These are phyloP conservation scores for Aphrocallistes beatrix DNA, from an alignment of 37 sponge, comb jelly and placozoan species.

Conservation along the genomic window DNA sequence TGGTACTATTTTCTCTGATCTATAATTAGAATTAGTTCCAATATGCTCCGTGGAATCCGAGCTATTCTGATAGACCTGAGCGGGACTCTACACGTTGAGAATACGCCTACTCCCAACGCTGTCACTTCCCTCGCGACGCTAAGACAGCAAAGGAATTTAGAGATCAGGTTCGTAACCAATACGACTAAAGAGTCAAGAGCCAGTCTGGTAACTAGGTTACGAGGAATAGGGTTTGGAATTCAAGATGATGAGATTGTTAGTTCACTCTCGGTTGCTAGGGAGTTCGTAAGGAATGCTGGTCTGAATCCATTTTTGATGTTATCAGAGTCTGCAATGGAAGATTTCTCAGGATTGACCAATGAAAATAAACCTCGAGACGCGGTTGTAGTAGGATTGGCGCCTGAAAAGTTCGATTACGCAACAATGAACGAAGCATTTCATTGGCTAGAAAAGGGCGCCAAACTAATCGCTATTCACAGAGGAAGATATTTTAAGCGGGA, in stretches of 20 bases:
- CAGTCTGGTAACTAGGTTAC: constrained; percentile 27
- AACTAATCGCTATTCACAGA: constrained; percentile 52
- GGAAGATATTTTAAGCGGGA: constrained; percentile 38
- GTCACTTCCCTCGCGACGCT: not conserved
- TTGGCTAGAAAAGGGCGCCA: constrained; percentile 22
- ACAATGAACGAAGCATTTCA: constrained; percentile 49
- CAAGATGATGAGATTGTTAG: constrained; percentile 37
- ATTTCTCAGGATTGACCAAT: constrained; percentile 39
- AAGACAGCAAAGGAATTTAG: constrained; percentile 15
- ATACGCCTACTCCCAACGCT: constrained; percentile 28
- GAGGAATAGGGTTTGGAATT: constrained; percentile 29
- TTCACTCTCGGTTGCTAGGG: constrained; percentile 37
- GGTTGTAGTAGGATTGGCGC: constrained; percentile 58
- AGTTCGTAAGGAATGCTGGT: constrained; percentile 10
- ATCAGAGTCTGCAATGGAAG: constrained; percentile 33
- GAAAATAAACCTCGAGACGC: constrained; percentile 22
- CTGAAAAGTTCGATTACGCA: constrained; percentile 27
- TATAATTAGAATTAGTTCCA: too few relatives aligned
- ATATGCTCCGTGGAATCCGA: not conserved
- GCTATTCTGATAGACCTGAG: constrained; percentile 51
- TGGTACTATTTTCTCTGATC: too few relatives aligned
- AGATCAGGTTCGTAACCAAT: constrained; percentile 45
- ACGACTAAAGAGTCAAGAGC: constrained; percentile 45
- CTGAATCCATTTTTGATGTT: constrained; percentile 39
- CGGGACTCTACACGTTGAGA: constrained; percentile 54